These are phyloP conservation scores for Fopius arisanus DNA, from an alignment of 1,140 invertebrate genomes.

Conservation along the genomic window DNA sequence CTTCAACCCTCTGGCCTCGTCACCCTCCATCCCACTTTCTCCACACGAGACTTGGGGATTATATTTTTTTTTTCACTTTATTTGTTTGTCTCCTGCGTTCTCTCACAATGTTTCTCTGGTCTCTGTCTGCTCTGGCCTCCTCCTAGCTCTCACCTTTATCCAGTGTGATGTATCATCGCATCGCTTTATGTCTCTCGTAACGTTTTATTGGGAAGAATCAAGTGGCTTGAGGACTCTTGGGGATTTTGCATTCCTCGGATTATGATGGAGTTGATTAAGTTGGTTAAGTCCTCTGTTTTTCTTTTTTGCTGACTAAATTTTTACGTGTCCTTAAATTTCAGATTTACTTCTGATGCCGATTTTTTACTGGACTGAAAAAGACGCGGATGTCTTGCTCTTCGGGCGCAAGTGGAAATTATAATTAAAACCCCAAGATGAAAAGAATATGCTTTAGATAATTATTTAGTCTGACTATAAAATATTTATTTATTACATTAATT, in stretches of 20 bases:
- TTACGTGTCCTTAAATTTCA: no score
- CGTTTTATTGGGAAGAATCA: constrained; percentile 54
- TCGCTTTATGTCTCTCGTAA: constrained; percentile 49
- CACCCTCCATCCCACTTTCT: constrained; percentile 4
- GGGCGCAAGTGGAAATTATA: no score
- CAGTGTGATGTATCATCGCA: constrained; percentile 45
- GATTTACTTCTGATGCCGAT: no score
- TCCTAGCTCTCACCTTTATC: constrained; percentile 23
- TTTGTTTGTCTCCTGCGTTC: not conserved
- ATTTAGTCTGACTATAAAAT: no score
- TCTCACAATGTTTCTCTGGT: not conserved
- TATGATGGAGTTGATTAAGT: not conserved
- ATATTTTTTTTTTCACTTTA: not conserved
- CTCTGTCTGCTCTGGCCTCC: not conserved
- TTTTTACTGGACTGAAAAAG: no score
- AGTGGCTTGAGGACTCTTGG: constrained; percentile 18
- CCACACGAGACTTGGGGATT: not conserved
- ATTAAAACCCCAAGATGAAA: no score
- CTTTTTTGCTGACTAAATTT: no score
- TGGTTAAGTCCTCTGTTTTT: not conserved
- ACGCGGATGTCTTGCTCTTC: no score
- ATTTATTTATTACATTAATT: no score
- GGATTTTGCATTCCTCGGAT: not conserved
- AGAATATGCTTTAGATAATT: no score
- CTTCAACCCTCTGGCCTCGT: constrained; percentile 46